A percentile compares a stretch with the other conserved stretches of the same genome.
Conservation (phyloP, 2,113 vertebrate species). For the Lycaon pictus region DNA sequence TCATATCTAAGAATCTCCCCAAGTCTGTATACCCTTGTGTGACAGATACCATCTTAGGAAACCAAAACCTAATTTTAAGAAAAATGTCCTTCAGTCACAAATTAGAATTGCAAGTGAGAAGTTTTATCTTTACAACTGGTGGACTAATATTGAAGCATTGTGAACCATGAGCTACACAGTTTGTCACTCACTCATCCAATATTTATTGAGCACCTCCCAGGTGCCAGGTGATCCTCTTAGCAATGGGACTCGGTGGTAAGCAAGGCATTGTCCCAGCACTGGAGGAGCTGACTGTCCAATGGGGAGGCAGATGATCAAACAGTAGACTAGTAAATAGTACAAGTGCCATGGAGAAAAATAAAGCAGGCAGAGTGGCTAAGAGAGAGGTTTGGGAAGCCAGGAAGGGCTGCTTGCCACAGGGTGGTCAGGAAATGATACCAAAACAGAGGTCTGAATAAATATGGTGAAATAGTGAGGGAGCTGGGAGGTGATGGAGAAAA, state of each 20-base stretch:
- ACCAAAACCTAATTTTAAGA: slow-evolving; percentile 1
- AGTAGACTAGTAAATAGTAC: neutral
- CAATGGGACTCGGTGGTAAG: neutral
- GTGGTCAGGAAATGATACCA: neutral
- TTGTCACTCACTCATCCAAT: slow-evolving; percentile 33
- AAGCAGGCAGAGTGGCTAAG: neutral
- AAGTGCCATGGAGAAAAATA: neutral
- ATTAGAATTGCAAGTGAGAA: slow-evolving; percentile 11
- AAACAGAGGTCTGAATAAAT: neutral
- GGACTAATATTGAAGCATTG: neutral
- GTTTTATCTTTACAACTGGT: neutral
- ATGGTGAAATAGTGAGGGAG: neutral
- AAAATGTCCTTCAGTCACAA: slow-evolving; percentile 17
- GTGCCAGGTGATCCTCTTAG: neutral
- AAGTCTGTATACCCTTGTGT: neutral
- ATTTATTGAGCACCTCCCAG: neutral
- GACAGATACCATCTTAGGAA: neutral
- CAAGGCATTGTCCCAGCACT: neutral
- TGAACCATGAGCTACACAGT: neutral
- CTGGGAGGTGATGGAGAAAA: neutral
- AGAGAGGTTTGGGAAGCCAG: accelerated
- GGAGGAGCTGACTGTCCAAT: neutral
- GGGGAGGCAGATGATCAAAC: neutral
- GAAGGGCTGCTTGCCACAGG: neutral
- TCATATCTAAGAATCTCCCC: neutral